Percentiles rank a stretch among this genome's conserved stretches.
These are phyloP conservation scores for Hypsibius dujardini DNA, from an alignment of 1,140 invertebrate species.

Conservation along the genomic window DNA sequence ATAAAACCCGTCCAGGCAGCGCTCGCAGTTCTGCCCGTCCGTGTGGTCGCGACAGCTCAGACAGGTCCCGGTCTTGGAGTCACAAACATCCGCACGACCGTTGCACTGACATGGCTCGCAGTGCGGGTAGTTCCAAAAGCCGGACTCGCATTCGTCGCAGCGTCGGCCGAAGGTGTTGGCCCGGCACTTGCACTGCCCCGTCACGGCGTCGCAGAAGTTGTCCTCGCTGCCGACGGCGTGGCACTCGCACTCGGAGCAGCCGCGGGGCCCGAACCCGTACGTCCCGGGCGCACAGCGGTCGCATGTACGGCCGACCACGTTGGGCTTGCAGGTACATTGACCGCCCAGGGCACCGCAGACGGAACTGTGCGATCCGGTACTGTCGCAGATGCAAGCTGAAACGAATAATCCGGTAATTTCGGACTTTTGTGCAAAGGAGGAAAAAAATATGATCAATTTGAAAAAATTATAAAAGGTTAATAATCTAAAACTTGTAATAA, in stretches of 20 bases:
- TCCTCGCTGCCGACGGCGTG: constrained; percentile 78
- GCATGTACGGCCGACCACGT: constrained; percentile 79
- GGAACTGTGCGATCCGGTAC: constrained; percentile 72
- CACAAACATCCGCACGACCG: constrained; percentile 82
- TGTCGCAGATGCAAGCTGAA: constrained; percentile 68
- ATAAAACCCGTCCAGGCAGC: constrained; percentile 74
- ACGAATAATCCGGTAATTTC: constrained; percentile 13
- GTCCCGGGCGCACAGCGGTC: constrained; percentile 85
- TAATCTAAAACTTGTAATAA: too few relatives aligned
- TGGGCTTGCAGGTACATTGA: constrained; percentile 74
- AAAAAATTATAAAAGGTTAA: too few relatives aligned
- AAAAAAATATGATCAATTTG: too few relatives aligned
- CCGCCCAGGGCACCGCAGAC: constrained; percentile 73
- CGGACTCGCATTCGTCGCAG: constrained; percentile 82
- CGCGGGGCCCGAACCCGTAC: constrained; percentile 82
- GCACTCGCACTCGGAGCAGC: constrained; percentile 83
- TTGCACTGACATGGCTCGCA: constrained; percentile 89
- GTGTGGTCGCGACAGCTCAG: constrained; percentile 69
- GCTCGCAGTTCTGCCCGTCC: constrained; percentile 69
- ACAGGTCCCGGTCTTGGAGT: constrained; percentile 75
- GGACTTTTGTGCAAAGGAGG: too few relatives aligned
- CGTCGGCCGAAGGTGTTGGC: constrained; percentile 77
- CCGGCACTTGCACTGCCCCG: constrained; percentile 82
- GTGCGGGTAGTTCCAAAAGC: constrained; percentile 87
- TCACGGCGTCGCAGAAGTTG: constrained; percentile 77